Conservation (phyloP, 2,113 vertebrate species). For the Anseranas semipalmata region DNA sequence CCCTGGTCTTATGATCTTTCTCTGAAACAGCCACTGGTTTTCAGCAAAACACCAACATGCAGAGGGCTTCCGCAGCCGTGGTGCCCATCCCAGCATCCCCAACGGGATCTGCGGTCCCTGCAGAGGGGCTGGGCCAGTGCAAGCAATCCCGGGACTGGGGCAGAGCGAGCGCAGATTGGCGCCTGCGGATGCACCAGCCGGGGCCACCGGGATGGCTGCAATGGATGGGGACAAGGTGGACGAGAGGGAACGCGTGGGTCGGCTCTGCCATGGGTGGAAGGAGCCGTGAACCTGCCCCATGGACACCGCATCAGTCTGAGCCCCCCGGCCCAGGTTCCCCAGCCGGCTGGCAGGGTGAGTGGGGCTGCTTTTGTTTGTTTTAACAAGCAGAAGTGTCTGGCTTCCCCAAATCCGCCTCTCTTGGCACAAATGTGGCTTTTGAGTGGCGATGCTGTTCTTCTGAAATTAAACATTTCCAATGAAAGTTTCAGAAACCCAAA, state of each 20-base stretch:
- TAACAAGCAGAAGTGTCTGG: not conserved
- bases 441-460: accelerated
- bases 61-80: accelerated
- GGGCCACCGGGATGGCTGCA: accelerated
- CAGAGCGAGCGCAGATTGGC: not conserved
- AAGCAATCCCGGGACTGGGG: accelerated
- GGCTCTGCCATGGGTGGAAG: too few species aligned
- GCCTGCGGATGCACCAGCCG: accelerated
- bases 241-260: too few species aligned
- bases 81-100: not conserved
- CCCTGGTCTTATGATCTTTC: not conserved
- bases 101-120: not conserved
- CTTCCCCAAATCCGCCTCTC: not conserved
- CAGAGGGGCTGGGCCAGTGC: accelerated
- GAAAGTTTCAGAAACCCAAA: not conserved
- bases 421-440: not conserved
- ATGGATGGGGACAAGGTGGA: not conserved
- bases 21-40: not conserved
- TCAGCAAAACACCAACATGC: not conserved
- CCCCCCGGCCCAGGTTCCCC: accelerated
- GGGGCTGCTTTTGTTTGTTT: not conserved
- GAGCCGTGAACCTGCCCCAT: too few species aligned
- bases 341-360: accelerated
- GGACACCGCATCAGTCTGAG: not conserved
- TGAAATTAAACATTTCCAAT: not conserved